A percentile compares a stretch with the other conserved stretches of the same genome.
These are phyloP conservation scores for Papilio elwesi DNA, from an alignment of 2,888 invertebrate genomes.

Conservation along the genomic window DNA sequence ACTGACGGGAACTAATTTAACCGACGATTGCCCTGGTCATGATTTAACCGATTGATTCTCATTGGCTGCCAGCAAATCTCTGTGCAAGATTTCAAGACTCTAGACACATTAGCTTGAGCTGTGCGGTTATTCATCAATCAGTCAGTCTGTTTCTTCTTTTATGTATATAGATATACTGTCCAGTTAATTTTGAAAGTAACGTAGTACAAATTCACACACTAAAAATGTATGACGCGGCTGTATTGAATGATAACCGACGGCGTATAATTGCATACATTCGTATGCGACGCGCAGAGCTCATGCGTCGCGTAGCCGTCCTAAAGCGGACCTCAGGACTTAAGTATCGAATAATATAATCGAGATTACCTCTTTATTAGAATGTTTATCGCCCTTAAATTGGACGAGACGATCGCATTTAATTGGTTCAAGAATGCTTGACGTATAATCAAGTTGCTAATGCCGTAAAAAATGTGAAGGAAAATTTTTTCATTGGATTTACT, in stretches of 20 bases:
- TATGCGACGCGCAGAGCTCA: conserved; percentile 52
- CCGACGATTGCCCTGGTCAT: too few relatives aligned
- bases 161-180: not conserved
- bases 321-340: conserved; percentile 45
- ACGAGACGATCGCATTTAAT: conserved; percentile 37
- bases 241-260: conserved; percentile 40
- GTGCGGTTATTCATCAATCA: too few relatives aligned
- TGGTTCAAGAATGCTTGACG: conserved; percentile 16
- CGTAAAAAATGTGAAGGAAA: not conserved
- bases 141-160: not conserved
- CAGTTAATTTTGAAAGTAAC: not conserved
- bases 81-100: too few relatives aligned
- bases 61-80: too few relatives aligned
- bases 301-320: conserved; percentile 39
- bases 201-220: conserved; percentile 21
- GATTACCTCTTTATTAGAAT: conserved; percentile 53
- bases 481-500: too few relatives aligned
- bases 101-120: too few relatives aligned
- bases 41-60: too few relatives aligned
- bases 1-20: too few relatives aligned
- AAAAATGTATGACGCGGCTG: conserved; percentile 23
- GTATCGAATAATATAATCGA: conserved; percentile 48
- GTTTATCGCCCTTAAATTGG: conserved; percentile 49
- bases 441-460: conserved; percentile 28
- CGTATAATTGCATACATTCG: conserved; percentile 51